Conservation (phyloP, 1,140 invertebrate genomes). For the Lepidurus couesii region DNA sequence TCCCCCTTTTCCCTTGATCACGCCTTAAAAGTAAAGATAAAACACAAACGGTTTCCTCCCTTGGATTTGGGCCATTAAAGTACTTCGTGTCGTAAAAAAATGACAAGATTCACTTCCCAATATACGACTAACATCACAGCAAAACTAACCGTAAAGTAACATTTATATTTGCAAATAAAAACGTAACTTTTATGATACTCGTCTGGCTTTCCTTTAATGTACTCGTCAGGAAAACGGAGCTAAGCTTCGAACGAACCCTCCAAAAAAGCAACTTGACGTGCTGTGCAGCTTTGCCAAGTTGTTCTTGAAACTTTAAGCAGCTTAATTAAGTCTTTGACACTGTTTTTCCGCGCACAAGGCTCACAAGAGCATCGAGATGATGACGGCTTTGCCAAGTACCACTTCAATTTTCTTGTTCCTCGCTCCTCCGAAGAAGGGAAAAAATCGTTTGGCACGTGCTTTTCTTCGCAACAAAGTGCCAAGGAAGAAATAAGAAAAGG, state of each 20-base stretch:
- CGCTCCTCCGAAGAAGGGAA: neutral
- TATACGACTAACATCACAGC: no score
- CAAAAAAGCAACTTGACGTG: neutral
- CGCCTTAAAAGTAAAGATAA: neutral
- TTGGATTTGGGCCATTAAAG: neutral
- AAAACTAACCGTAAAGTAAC: no score
- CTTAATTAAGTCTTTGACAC: conserved; percentile 10
- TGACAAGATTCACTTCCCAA: no score
- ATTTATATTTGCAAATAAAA: no score
- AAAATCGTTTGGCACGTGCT: conserved; percentile 10
- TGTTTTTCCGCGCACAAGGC: neutral
- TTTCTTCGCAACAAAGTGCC: neutral
- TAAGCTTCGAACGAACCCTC: neutral
- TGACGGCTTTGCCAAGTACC: neutral
- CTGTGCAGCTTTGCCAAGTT: neutral
- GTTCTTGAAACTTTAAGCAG: neutral
- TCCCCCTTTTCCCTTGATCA: neutral
- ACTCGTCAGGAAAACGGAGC: no score
- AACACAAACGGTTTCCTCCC: neutral
- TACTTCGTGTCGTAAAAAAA: no score
- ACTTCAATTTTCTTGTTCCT: neutral
- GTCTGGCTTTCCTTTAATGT: no score
- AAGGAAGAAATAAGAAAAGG: neutral
- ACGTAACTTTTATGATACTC: no score
- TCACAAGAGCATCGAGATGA: neutral